Evolutionary conservation across 2,888 invertebrate species (phyloP), one percentile per base, ranked within the genome.

Genomic region (Eremobia ochroleuca): DNA sequence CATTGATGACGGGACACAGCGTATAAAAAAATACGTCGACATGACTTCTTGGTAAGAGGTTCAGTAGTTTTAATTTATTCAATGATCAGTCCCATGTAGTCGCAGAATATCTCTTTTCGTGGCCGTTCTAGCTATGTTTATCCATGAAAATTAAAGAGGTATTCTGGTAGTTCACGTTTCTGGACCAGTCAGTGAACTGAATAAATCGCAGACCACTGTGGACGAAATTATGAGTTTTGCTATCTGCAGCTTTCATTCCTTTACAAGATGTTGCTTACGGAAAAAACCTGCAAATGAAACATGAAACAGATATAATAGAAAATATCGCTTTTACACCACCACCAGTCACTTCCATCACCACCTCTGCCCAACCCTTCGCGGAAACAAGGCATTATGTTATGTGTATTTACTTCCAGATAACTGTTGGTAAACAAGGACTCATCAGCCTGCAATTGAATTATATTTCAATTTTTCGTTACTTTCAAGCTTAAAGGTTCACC

Each of bases 1-100:
- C 89, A 91, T 92, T 91, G 75, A 72, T 77, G 91, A 91, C 73
- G 82, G 81, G 88, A 83, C 83, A 85, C 91, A 76, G 59, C 49
- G 5, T 40, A 68, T 46, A 49, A 49, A 52, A 58, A 28, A 11
- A n/a, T n/a, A 52, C 28, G 52, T 28, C 40, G 34, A 28, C 28
- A 5, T 37, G 28, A 34, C 5, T 28, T 34, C 28, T 43, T 37
- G n/a, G 31, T 18, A 28, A 15, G n/a, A 21, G 86, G 85, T 85
- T 85, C 86, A 21, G 86, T 75, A 81, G 31, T 18, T 34, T 64
- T 62, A 2, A 43, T 55, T 73, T 21, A 55, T 37, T 61, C 9
- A 66, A 28, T 43, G 4, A 34, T 74, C 5, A 73, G 43, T 4
- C 13, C 15, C 2, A 18, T 59, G 31, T 28, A 58, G 28, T 31